Evolutionary conservation across 2,888 invertebrate species (phyloP), one percentile per base, ranked within the genome.

Genomic region (Ganaspis brasiliensis): DNA sequence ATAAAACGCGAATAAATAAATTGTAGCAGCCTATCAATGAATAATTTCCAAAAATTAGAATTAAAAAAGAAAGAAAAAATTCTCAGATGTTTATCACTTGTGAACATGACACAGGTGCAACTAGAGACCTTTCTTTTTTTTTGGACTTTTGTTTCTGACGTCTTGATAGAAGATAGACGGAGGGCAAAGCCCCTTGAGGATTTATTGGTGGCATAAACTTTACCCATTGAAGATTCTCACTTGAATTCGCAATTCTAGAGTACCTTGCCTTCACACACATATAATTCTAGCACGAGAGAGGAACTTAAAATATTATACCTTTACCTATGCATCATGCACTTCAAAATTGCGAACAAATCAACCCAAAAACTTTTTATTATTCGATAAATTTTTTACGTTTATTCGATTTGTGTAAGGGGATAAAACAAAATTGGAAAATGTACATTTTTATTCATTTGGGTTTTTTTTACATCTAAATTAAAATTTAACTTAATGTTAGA

Each of bases 191-290:
- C 56, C n/a, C 63, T 59, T 59, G 75, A 75, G 67, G 75, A 81
- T 81, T 81, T 81, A 81, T 81, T 75, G 75, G 70, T 19, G 79
- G 59, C 78, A 73, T 78, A 81, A 81, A 81, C 74, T 81, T 81
- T 78, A 26, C 67, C 72, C 76, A 76, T 77, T 80, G 75, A 81
- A 72, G 67, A 73, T 74, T 72, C 57, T 19, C 73, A 40, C 63
- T 63, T 16, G 63, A 63, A 63, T 63, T 40, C 63, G 63, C 63
- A 63, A 63, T 40, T 63, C 40, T 21, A 1, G 35, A 12, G 26
- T n/a, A 24, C 26, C 57, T n/a, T 26, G 16, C 14, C 16, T 6
- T n/a, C 31, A 19, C 26, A 40, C 9, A 40, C 9, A 40, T 52
- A 52, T 52, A 16, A 52, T 52, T 52, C 52, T 52, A 52, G 9